These are phyloP conservation scores for Chaenocephalus aceratus DNA, from an alignment of 2,113 vertebrate genomes.

Conservation along the genomic window DNA sequence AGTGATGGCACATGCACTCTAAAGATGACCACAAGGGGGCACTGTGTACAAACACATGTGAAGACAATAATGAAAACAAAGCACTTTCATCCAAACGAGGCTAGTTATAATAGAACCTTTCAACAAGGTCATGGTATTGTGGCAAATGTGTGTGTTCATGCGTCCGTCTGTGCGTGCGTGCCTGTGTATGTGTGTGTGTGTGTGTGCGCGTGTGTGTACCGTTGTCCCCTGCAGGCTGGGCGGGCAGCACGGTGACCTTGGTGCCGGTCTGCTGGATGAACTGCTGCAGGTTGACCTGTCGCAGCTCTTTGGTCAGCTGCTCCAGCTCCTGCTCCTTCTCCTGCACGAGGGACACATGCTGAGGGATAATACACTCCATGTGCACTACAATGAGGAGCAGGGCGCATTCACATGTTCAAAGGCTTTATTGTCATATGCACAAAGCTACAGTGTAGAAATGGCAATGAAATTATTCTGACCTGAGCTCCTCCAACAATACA, in stretches of 20 bases:
- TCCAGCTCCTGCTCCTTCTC: constrained; percentile 96
- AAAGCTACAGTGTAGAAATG: too few species aligned
- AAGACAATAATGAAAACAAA: neutral
- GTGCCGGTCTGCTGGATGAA: constrained; percentile 98
- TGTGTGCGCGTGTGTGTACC: constrained; percentile 74
- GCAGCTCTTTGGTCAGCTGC: constrained; percentile 95
- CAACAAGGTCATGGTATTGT: too few species aligned
- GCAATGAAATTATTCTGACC: too few species aligned
- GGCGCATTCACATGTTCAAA: too few species aligned
- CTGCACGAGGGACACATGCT: constrained; percentile 68
- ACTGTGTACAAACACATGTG: constrained; percentile 36
- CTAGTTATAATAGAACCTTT: neutral
- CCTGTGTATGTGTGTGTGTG: neutral
- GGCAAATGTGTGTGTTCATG: neutral
- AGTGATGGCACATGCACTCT: neutral
- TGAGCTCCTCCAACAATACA: too few species aligned
- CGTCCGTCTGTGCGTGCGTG: neutral
- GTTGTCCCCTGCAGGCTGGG: constrained; percentile 85
- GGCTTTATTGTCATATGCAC: too few species aligned
- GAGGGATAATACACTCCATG: neutral
- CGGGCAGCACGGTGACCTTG: constrained; percentile 93
- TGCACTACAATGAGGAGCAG: neutral
- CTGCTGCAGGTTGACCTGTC: constrained; percentile 97
- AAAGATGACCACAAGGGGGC: constrained; percentile 56
- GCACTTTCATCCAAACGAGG: neutral